Evolutionary conservation across 2,113 vertebrate genomes (phyloP).

Genomic region (Charadrius vociferus): DNA sequence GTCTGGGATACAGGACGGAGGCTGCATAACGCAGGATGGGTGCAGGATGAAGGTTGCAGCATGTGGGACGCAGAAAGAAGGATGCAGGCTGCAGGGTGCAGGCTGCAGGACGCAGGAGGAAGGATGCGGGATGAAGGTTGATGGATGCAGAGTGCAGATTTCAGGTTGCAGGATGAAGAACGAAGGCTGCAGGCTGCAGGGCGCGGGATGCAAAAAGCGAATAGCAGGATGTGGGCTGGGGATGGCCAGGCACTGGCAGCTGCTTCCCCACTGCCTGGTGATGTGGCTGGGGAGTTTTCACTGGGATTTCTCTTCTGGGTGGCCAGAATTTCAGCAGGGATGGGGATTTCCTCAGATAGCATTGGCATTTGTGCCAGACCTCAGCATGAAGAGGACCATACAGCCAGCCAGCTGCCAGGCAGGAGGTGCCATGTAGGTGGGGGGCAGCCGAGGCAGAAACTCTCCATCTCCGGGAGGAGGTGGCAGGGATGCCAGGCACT

Average conservation of each 20-base stretch:
- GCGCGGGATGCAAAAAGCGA: rapidly evolving
- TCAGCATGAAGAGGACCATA: neutral
- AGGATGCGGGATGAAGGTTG: too few species aligned
- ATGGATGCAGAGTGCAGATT: neutral
- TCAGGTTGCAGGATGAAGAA: too few species aligned
- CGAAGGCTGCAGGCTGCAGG: too few species aligned
- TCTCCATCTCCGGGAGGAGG: neutral
- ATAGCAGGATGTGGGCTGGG: neutral
- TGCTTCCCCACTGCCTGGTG: neutral
- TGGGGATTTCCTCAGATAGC: neutral
- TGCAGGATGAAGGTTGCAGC: neutral
- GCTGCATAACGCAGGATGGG: neutral
- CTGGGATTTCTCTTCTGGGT: neutral
- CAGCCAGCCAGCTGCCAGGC: neutral
- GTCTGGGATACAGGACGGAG: neutral
- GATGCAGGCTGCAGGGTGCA: neutral
- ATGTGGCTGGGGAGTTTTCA: neutral
- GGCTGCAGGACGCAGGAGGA: neutral
- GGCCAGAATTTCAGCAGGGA: neutral
- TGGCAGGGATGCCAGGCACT: neutral
- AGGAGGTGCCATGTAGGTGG: neutral
- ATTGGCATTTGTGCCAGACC: neutral
- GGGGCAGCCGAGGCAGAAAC: neutral
- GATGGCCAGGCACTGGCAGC: neutral
- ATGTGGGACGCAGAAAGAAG: neutral